phyloP scores from a whole-genome alignment of 2,888 invertebrate species.

The Alloplasta piceator region DNA sequence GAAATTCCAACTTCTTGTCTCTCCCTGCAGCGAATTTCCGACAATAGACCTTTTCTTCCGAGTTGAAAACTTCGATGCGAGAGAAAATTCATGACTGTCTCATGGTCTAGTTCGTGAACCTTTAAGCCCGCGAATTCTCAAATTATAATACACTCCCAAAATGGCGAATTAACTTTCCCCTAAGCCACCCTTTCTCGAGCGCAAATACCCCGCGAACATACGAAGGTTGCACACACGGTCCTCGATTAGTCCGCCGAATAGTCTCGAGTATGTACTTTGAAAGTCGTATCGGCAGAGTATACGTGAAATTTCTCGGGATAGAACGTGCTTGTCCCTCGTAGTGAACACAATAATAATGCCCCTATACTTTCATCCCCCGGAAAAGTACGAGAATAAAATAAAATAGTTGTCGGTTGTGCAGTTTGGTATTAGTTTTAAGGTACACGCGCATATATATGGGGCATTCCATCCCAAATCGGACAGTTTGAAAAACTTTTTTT shows the following conservation, averaged over 20 bases:
- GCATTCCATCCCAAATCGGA: too few relatives aligned
- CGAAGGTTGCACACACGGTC: background rate
- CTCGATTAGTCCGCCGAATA: slow-evolving; percentile 2
- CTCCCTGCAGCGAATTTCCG: too few relatives aligned
- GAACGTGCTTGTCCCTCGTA: slow-evolving; percentile 11
- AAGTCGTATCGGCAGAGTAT: slow-evolving; percentile 31
- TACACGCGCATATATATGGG: slow-evolving; percentile 4
- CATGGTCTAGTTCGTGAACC: slow-evolving; percentile 21
- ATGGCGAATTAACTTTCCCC: slow-evolving; percentile 45
- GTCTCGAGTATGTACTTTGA: slow-evolving; percentile 37
- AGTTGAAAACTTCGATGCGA: too few relatives aligned
- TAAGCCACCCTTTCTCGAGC: background rate
- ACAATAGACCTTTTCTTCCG: too few relatives aligned
- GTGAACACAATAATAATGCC: slow-evolving; percentile 6
- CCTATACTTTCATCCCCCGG: background rate
- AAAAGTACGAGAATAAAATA: slow-evolving; percentile 36
- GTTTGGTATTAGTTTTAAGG: background rate
- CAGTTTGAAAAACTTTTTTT: too few relatives aligned
- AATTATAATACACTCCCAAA: slow-evolving; percentile 37
- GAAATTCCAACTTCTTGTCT: too few relatives aligned
- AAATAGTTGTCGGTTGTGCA: background rate
- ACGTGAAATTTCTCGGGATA: slow-evolving; percentile 6
- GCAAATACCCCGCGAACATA: background rate
- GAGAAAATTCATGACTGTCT: too few relatives aligned
- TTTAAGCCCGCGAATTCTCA: slow-evolving; percentile 10